Conservation (phyloP, 2,113 vertebrate species). For the Charadrius vociferus region DNA sequence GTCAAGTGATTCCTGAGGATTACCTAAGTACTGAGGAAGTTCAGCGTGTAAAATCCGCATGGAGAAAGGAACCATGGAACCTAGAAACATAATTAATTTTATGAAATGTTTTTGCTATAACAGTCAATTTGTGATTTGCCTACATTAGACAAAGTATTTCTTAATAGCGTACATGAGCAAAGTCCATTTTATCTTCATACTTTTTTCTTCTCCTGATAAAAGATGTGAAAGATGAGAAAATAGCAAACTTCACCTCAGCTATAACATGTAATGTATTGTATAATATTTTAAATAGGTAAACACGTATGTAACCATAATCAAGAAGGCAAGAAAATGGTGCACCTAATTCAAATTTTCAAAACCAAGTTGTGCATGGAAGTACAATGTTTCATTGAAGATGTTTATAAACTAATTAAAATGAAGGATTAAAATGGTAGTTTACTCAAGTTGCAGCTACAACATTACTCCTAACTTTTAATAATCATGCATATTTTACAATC, state of each 20-base stretch:
- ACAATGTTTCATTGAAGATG: not conserved
- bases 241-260: not conserved
- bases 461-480: not conserved
- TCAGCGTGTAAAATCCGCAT: conserved; percentile 95
- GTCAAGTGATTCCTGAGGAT: conserved; percentile 93
- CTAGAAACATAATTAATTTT: conserved; percentile 64
- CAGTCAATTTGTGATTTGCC: not conserved
- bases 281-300: not conserved
- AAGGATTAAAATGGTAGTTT: not conserved
- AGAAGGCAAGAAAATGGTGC: not conserved
- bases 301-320: not conserved
- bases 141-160: not conserved
- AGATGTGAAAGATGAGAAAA: not conserved
- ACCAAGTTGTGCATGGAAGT: not conserved
- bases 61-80: conserved; percentile 97
- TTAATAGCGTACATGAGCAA: not conserved
- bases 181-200: not conserved
- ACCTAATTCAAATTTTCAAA: not conserved
- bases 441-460: not conserved
- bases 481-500: not conserved
- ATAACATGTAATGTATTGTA: not conserved
- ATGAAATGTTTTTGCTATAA: not conserved
- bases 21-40: conserved; percentile 92
- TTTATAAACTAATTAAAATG: not conserved
- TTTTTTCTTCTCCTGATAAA: not conserved